Percentiles rank a stretch among this genome's conserved stretches.
Evolutionary conservation across 1,140 invertebrate species (phyloP).

Genomic region (Rhagoletis pomonella): DNA sequence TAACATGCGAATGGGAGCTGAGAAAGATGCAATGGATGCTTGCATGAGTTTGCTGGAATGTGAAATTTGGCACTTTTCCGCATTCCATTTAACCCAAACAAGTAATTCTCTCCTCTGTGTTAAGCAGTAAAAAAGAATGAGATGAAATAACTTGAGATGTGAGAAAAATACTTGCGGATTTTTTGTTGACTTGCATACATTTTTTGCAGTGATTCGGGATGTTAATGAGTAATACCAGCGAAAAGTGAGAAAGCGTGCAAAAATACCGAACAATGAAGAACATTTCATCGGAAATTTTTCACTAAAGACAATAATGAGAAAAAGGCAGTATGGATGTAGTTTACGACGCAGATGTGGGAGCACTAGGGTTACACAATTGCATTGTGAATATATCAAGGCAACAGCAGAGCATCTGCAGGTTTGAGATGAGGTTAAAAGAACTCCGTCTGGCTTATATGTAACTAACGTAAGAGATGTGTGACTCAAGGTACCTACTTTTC

Average conservation of each 20-base stretch:
- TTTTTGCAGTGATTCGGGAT: background rate
- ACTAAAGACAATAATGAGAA: background rate
- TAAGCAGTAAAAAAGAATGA: background rate
- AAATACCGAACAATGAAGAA: background rate
- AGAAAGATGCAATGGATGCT: no score
- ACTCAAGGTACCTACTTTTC: no score
- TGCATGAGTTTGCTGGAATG: background rate
- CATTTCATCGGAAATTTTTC: background rate
- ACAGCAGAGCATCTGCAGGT: no score
- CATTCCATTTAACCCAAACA: background rate
- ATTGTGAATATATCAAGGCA: no score
- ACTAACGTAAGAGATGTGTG: no score
- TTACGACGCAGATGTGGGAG: no score
- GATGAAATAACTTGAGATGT: background rate
- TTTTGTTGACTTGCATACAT: background rate
- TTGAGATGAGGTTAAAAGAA: no score
- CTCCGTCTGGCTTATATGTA: no score
- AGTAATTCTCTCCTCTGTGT: background rate
- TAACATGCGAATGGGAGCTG: background rate
- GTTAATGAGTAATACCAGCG: background rate
- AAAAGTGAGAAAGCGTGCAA: constrained; percentile 6
- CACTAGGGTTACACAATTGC: background rate
- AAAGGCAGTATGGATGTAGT: background rate
- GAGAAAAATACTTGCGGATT: background rate
- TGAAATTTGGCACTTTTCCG: background rate